Evolutionary conservation across 2,113 vertebrate genomes (phyloP).

Genomic region (Passer montanus): DNA sequence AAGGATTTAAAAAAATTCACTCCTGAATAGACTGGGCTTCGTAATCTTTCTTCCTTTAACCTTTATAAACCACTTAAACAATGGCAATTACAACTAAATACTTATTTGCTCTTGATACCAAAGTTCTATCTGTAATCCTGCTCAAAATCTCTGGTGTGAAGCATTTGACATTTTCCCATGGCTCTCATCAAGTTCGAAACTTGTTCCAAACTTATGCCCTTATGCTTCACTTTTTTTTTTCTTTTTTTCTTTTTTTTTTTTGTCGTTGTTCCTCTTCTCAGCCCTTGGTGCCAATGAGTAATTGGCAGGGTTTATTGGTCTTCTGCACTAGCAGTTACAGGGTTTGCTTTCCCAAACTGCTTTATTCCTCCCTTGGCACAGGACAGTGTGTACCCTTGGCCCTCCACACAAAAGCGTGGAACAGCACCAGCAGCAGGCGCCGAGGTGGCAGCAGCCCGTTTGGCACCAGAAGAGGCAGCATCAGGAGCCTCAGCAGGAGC

Average conservation of each 20-base stretch:
- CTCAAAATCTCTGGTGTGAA: background rate
- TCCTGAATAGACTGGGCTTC: background rate
- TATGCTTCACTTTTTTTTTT: background rate
- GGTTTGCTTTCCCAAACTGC: constrained; percentile 4
- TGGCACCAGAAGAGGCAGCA: constrained; percentile 18
- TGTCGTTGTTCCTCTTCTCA: background rate
- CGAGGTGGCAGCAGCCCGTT: background rate
- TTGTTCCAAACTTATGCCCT: background rate
- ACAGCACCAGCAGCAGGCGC: background rate
- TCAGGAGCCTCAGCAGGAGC: constrained; percentile 41
- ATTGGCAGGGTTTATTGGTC: constrained; percentile 1
- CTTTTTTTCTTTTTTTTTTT: background rate
- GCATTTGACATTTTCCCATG: background rate
- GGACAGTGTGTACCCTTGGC: background rate
- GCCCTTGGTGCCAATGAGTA: background rate
- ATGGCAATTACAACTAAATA: background rate
- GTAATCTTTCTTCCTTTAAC: background rate
- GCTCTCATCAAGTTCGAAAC: background rate
- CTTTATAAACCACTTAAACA: background rate
- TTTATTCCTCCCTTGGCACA: constrained; percentile 27
- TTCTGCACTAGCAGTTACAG: background rate
- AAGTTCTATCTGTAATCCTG: background rate
- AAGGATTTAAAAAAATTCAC: background rate
- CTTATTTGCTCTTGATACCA: background rate
- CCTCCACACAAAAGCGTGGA: background rate